Evolutionary conservation across 2,113 vertebrate genomes (phyloP), one percentile per base, ranked within the genome.

Genomic region (Megaceryle maxima): DNA sequence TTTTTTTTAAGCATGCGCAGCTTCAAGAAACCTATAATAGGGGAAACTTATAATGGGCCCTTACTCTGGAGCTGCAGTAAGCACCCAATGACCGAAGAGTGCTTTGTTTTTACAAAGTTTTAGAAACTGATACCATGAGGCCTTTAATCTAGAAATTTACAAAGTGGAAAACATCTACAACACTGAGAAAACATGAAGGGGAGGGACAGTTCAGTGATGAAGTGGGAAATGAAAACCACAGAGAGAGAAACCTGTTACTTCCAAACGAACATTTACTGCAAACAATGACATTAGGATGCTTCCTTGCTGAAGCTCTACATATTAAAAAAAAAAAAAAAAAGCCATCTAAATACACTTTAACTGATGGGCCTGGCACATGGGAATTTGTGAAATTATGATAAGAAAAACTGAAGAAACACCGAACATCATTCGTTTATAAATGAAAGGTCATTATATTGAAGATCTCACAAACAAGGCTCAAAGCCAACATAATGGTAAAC

Each of bases 21-120:
- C 48, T 81, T 63, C 21, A 69, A 62, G 20, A 62, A 46, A 74
- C 3, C 0, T 13, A 46, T 46, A 46, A 20, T 20, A 8, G 44
- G 44, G 44, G 17, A 46, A 85, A 44, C 13, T 13, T 53, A 2
- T 13, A 74, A 46, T 0, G 0, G 16, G 6, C 5, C 33, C 74
- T 67, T 51, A 51, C 11, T 37, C 66, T 0, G 3, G 9, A 25
- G 26, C 16, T 53, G 66, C 10, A 46, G 9, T 46, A 59, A 57
- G 24, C 56, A 44, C 48, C 41, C 4, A 5, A 35, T 59, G 43
- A 72, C 6, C 33, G 60, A 66, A 33, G 4, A 60, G 13, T 37
- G 26, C 20, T 69, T 66, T 41, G 64, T 60, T 28, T 35, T 74
- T 12, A 55, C 22, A 21, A 64, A 57, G 16, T 69, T 82, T 56